Base-by-base conservation (phyloP, 2,797 vertebrate species). In the Tamandua tetradactyla region DNA sequence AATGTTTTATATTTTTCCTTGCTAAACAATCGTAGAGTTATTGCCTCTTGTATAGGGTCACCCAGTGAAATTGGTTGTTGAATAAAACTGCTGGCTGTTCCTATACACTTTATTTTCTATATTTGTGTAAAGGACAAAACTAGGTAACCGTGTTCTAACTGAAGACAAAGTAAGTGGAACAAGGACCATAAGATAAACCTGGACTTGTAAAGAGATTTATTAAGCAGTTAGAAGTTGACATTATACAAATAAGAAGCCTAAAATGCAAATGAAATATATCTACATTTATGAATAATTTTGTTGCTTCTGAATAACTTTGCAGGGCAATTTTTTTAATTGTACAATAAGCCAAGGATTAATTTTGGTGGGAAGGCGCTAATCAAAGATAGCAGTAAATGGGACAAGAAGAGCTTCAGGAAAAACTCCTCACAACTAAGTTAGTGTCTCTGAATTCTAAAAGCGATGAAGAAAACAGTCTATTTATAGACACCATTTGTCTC, bases 1-100 rank as follows among this genome's bases (percentile, higher is more conserved):
- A 91, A 84, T n/a, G 14, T 57, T 93, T 87, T 89, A 27, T 64
- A 59, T 68, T 95, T 94, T 66, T 94, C 64, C 62, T 42, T 76
- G 47, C 37, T 87, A 35, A 93, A 61, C 30, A 90, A 59, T 11
- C 40, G 69, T 55, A 59, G 20, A 93, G 42, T 68, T 8, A n/a
- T 23, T 79, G 35, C 47, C 27, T 95, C 27, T 25, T 76, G 30
- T 68, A 52, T 25, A 52, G 32, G 27, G 52, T 85, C 74, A 94
- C 15, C 83, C 11, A 7, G 11, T 86, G 32, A 92, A 95, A 75
- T 2, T 66, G 35, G 14, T 40, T 40, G 32, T 88, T 92, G 52
- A 71, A 37, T 94, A 94, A 95, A 93, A 78, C 66, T 78, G 5
- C 9, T 69, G n/a, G 4, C 3, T 30, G n/a, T 91, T 93, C 94